Percentiles rank a stretch among this genome's conserved stretches.
Conservation (phyloP, 64 coral and sea anemone species). For the Montipora foliosa region DNA sequence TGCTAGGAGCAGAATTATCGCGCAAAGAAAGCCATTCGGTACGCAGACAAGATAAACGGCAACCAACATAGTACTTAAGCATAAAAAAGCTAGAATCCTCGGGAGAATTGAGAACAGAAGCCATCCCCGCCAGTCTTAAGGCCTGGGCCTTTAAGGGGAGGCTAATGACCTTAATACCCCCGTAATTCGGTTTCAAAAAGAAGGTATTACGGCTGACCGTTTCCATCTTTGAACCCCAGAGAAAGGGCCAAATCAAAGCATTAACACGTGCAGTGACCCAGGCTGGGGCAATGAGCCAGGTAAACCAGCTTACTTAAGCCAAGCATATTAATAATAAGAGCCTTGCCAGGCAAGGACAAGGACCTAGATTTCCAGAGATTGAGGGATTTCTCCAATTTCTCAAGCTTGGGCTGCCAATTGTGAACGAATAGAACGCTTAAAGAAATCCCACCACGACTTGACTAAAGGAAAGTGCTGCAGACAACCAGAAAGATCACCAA, state of each 20-base stretch:
- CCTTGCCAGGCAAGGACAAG: too few species aligned
- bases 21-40: background rate
- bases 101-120: background rate
- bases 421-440: too few species aligned
- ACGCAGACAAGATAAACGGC: background rate
- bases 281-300: background rate
- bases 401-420: too few species aligned
- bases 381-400: too few species aligned
- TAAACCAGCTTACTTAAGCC: too few species aligned
- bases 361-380: too few species aligned
- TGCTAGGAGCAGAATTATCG: background rate
- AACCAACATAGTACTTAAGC: background rate
- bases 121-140: background rate
- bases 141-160: background rate
- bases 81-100: background rate
- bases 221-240: constrained; percentile 3
- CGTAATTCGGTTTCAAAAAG: background rate
- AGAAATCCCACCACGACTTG: too few species aligned
- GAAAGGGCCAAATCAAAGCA: background rate
- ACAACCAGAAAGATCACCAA: too few species aligned
- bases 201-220: background rate
- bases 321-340: too few species aligned
- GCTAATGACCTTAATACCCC: background rate
- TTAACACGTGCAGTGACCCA: background rate
- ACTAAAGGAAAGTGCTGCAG: too few species aligned